Conservation (phyloP, 2,888 invertebrate species). For the Cepaea hortensis region DNA sequence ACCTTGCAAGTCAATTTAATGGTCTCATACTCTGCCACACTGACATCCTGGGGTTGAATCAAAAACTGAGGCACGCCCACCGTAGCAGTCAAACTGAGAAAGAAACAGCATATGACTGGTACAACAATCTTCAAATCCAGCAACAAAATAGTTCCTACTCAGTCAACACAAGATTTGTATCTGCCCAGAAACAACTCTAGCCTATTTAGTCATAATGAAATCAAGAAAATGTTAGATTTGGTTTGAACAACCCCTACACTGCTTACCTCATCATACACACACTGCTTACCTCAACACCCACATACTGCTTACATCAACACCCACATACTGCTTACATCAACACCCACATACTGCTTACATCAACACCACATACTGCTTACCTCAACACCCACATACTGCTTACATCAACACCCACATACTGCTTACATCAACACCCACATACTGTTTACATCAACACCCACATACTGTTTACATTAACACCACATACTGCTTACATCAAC, state of each 20-base stretch:
- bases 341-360: background rate
- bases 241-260: background rate
- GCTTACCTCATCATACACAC: background rate
- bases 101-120: background rate
- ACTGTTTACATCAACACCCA: too few species aligned
- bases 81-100: slow-evolving; percentile 47
- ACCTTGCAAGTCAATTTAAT: slow-evolving; percentile 56
- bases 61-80: slow-evolving; percentile 46
- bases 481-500: too few species aligned
- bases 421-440: too few species aligned
- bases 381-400: background rate
- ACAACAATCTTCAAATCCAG: background rate
- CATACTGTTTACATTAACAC: too few species aligned
- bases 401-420: background rate
- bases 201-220: background rate
- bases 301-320: background rate
- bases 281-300: too few species aligned
- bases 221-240: too few species aligned
- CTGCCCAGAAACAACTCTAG: background rate
- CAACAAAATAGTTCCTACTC: too few species aligned
- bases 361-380: background rate
- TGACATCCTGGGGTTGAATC: slow-evolving; percentile 52
- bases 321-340: background rate
- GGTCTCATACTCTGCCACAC: slow-evolving; percentile 52
- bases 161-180: too few species aligned